phyloP scores from a whole-genome alignment of 2,888 invertebrate species.

The Sesia apiformis region DNA sequence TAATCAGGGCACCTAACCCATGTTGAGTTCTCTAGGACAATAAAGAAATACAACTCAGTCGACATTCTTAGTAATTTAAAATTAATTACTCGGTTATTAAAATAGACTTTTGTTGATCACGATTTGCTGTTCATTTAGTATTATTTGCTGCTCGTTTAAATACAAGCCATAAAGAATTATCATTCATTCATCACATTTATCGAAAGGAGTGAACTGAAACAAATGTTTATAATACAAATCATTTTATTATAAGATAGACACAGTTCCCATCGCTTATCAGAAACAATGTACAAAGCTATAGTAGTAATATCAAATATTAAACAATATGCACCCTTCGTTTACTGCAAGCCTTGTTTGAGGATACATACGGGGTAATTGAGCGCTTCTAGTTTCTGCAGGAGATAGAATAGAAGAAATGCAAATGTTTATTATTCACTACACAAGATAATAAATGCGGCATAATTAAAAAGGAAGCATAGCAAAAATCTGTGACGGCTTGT shows the following conservation, averaged over 20 bases:
- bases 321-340: conserved; percentile 75
- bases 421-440: conserved; percentile 64
- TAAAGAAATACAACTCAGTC: too few relatives aligned
- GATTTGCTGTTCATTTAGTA: too few relatives aligned
- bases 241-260: conserved; percentile 81
- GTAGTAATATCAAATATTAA: conserved; percentile 75
- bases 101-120: too few relatives aligned
- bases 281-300: conserved; percentile 83
- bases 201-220: conserved; percentile 7
- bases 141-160: too few relatives aligned
- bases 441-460: conserved; percentile 64
- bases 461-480: conserved; percentile 67
- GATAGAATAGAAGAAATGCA: conserved; percentile 67
- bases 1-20: too few relatives aligned
- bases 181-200: too few relatives aligned
- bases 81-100: too few relatives aligned
- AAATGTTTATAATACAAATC: conserved; percentile 79
- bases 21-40: too few relatives aligned
- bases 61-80: too few relatives aligned
- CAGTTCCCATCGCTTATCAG: conserved; percentile 81
- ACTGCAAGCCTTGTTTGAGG: conserved; percentile 72
- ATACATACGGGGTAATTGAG: conserved; percentile 73
- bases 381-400: conserved; percentile 70
- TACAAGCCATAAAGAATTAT: neutral
- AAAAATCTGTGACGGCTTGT: conserved; percentile 31